Evolutionary conservation across 2,888 invertebrate species (phyloP).

Genomic region (Meliscaeva auricollis): DNA sequence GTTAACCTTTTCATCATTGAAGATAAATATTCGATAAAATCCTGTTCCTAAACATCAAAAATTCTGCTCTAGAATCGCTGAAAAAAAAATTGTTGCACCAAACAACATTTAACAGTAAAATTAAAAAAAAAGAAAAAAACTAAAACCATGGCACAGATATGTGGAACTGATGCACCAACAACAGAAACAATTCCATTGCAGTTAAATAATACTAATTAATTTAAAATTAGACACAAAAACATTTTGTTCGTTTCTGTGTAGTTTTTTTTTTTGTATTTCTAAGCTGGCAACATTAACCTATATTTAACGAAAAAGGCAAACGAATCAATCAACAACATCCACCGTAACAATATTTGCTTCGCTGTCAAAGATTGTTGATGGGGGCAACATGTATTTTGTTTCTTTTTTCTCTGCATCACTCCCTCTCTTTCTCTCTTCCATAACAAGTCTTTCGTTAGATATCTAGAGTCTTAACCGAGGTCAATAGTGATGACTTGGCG

Average conservation of each 20-base stretch:
- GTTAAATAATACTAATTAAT: slow-evolving; percentile 69
- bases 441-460: slow-evolving; percentile 2
- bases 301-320: slow-evolving; percentile 59
- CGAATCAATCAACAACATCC: slow-evolving; percentile 56
- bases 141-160: slow-evolving; percentile 16
- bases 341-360: slow-evolving; percentile 33
- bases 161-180: background rate
- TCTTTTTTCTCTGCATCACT: no score
- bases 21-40: slow-evolving; percentile 8
- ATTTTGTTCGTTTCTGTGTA: background rate
- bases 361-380: slow-evolving; percentile 32
- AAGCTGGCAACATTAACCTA: slow-evolving; percentile 65
- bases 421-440: background rate
- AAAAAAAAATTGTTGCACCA: background rate
- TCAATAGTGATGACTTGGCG: slow-evolving; percentile 63
- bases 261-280: background rate
- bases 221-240: slow-evolving; percentile 48
- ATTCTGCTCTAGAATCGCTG: slow-evolving; percentile 6
- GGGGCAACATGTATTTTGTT: slow-evolving; percentile 15
- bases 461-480: slow-evolving; percentile 31
- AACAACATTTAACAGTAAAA: background rate
- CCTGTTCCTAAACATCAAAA: slow-evolving; percentile 24
- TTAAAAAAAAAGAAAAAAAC: no score
- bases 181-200: slow-evolving; percentile 20
- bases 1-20: slow-evolving; percentile 13